Conservation (phyloP, 2,888 invertebrate genomes). For the Autographa pulchrina region DNA sequence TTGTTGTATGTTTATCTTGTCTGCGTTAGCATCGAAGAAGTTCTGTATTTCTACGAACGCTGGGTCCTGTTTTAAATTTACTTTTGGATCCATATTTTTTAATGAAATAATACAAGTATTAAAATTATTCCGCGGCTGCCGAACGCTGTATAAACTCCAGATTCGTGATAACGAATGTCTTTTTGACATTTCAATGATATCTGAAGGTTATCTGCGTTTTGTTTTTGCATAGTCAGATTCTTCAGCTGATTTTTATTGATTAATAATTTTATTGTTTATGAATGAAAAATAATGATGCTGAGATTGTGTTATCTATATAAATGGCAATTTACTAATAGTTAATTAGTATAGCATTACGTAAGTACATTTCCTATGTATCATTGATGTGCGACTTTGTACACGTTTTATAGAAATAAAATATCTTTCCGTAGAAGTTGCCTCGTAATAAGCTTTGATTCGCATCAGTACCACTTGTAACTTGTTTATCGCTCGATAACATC, state of each 20-base stretch:
- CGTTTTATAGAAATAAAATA: too few relatives aligned
- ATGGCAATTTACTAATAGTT: not conserved
- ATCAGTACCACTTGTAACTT: too few relatives aligned
- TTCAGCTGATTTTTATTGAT: conserved; percentile 24
- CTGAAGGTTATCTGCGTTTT: conserved; percentile 84
- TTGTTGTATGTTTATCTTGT: conserved; percentile 94
- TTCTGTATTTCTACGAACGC: conserved; percentile 93
- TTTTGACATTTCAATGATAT: conserved; percentile 86
- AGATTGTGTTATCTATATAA: not conserved
- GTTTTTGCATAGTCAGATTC: conserved; percentile 50
- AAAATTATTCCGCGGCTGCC: conserved; percentile 56
- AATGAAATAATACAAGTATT: conserved; percentile 64
- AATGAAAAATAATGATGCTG: not conserved
- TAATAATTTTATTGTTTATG: not conserved
- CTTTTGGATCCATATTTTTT: conserved; percentile 83
- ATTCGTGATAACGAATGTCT: conserved; percentile 82
- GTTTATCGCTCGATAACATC: too few relatives aligned
- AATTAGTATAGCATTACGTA: not conserved
- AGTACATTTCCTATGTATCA: too few relatives aligned
- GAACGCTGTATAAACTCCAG: conserved; percentile 63
- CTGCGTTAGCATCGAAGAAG: conserved; percentile 92
- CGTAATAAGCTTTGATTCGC: too few relatives aligned
- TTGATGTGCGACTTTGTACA: too few relatives aligned
- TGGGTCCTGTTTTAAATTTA: conserved; percentile 88
- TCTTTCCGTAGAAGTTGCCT: too few relatives aligned